These are phyloP conservation scores for Prionailurus bengalensis DNA, from an alignment of 2,113 vertebrate species.

Conservation along the genomic window DNA sequence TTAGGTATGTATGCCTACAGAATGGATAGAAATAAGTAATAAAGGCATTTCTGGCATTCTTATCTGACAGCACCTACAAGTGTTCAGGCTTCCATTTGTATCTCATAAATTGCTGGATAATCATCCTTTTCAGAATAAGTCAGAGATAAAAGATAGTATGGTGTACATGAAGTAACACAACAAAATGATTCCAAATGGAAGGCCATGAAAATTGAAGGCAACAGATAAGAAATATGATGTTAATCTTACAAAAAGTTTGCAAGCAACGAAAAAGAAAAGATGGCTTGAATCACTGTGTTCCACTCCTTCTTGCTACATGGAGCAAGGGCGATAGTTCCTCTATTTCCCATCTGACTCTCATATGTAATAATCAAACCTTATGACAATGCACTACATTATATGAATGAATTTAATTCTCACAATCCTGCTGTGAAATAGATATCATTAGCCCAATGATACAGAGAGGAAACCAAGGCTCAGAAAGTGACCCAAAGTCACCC, in stretches of 20 bases:
- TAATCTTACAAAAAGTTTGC: background rate
- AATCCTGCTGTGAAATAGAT: background rate
- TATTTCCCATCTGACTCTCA: background rate
- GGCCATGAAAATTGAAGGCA: background rate
- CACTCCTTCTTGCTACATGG: background rate
- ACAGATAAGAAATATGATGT: background rate
- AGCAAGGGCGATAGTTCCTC: background rate
- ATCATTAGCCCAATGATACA: background rate
- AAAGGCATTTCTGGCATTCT: slow-evolving; percentile 30
- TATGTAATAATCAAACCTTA: background rate
- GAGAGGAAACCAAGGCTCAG: background rate
- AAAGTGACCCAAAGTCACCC: background rate
- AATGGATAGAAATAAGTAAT: background rate
- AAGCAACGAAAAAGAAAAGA: background rate
- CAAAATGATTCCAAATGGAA: slow-evolving; percentile 59
- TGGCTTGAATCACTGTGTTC: background rate
- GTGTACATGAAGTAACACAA: slow-evolving; percentile 1
- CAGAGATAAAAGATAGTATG: slow-evolving; percentile 27
- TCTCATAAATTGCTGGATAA: slow-evolving; percentile 58
- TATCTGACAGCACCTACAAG: background rate
- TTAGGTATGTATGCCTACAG: background rate
- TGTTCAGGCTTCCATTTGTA: slow-evolving; percentile 33
- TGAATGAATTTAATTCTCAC: background rate
- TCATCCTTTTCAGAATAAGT: slow-evolving; percentile 64
- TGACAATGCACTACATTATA: background rate